A percentile compares a stretch with the other conserved stretches of the same genome.
phyloP scores from a whole-genome alignment of 2,888 invertebrate genomes.

The Lepidochrysops patricia region DNA sequence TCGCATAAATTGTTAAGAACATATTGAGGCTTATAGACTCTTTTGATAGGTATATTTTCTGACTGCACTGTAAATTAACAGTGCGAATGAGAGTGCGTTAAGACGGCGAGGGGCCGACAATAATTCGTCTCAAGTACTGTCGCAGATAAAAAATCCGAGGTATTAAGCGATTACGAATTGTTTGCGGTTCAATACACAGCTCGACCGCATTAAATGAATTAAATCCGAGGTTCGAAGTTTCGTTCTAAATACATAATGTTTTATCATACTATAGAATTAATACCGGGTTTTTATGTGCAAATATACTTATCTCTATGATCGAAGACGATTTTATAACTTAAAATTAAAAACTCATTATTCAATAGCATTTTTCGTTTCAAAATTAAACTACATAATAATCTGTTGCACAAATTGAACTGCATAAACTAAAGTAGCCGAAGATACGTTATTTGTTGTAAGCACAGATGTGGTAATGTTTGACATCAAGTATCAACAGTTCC shows the following conservation, averaged over 20 bases:
- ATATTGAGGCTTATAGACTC: too few species aligned
- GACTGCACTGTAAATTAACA: not conserved
- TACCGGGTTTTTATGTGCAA: too few species aligned
- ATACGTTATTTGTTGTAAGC: not conserved
- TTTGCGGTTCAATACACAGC: constrained; percentile 72
- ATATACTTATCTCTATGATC: too few species aligned
- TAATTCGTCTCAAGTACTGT: constrained; percentile 23
- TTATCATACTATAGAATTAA: not conserved
- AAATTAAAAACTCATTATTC: too few species aligned
- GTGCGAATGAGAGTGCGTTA: not conserved
- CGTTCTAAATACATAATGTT: not conserved
- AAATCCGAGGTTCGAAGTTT: constrained; percentile 28
- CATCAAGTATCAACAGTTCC: not conserved
- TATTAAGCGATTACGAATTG: constrained; percentile 76
- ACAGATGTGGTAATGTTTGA: not conserved
- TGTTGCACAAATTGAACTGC: too few species aligned
- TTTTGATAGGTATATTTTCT: too few species aligned
- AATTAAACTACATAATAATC: too few species aligned
- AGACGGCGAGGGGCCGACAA: not conserved
- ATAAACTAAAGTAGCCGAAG: too few species aligned
- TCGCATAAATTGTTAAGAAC: too few species aligned
- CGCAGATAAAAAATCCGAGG: constrained; percentile 73
- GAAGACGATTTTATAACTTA: too few species aligned
- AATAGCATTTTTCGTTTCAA: too few species aligned
- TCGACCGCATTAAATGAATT: constrained; percentile 61